Evolutionary conservation across 2,888 invertebrate species (phyloP).

Genomic region (Stramonita haemastoma): DNA sequence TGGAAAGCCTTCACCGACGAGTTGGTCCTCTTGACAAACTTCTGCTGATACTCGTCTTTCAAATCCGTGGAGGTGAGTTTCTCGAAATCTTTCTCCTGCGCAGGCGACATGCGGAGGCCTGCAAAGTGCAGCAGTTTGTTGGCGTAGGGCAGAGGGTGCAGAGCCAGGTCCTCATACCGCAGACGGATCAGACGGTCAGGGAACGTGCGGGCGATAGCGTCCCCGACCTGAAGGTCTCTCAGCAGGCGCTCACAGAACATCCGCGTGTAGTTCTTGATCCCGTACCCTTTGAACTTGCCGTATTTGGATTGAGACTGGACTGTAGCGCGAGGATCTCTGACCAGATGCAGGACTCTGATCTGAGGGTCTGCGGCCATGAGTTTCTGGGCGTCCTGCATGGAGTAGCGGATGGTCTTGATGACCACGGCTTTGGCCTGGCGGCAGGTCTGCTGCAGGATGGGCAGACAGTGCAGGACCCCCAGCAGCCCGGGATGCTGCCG

Average conservation of each 20-base stretch:
- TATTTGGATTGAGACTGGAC: conserved; percentile 33
- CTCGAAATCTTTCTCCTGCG: conserved; percentile 32
- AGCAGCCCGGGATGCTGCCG: not conserved
- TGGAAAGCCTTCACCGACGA: not conserved
- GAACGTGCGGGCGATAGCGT: conserved; percentile 69
- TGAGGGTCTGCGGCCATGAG: conserved; percentile 42
- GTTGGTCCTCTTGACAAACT: not conserved
- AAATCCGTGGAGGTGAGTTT: conserved; percentile 36
- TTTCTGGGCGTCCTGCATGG: conserved; percentile 24
- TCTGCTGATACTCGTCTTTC: not conserved
- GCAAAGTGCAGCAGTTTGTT: conserved; percentile 40
- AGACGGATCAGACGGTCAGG: conserved; percentile 44
- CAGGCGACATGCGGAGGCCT: conserved; percentile 22
- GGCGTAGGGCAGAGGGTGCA: conserved; percentile 31
- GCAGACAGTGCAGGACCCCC: conserved; percentile 19
- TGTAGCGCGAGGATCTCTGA: conserved; percentile 46
- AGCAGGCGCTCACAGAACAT: conserved; percentile 18
- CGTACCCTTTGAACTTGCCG: not conserved
- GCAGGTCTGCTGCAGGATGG: conserved; percentile 26
- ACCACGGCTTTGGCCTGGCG: conserved; percentile 22
- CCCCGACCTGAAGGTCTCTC: conserved; percentile 62
- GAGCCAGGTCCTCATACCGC: conserved; percentile 48
- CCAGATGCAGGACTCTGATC: conserved; percentile 47
- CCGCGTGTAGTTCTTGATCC: not conserved
- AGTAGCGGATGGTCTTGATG: conserved; percentile 41